A percentile compares a stretch with the other conserved stretches of the same genome.
Evolutionary conservation across 37 sponge, comb jelly and placozoan genomes (phyloP).

Genomic region (Petrosia ficiformis): DNA sequence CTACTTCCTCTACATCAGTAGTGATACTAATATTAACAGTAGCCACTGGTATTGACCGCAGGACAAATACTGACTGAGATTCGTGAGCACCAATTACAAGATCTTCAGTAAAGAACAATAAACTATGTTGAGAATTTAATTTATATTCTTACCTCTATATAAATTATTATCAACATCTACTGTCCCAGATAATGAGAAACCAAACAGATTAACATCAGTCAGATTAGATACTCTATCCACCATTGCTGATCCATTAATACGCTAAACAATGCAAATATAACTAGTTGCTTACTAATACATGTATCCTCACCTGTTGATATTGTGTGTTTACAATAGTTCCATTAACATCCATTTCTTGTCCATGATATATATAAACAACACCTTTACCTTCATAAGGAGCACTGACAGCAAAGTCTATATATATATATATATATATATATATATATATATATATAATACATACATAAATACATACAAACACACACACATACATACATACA

Average conservation of each 20-base stretch:
- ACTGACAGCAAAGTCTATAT: slow-evolving; percentile 59
- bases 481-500: too few species aligned
- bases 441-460: too few species aligned
- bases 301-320: background rate
- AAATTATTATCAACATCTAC: slow-evolving; percentile 64
- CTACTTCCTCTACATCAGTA: background rate
- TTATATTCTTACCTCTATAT: slow-evolving; percentile 42
- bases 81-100: slow-evolving; percentile 28
- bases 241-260: background rate
- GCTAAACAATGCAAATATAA: background rate
- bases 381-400: slow-evolving; percentile 58
- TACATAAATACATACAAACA: too few species aligned
- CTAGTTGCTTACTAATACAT: background rate
- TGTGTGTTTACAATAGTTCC: background rate
- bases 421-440: background rate
- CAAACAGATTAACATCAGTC: slow-evolving; percentile 19
- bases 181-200: slow-evolving; percentile 48
- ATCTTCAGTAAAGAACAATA: slow-evolving; percentile 1
- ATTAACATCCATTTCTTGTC: background rate
- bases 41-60: slow-evolving; percentile 8
- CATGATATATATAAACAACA: slow-evolving; percentile 63
- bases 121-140: background rate
- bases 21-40: background rate
- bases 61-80: slow-evolving; percentile 15
- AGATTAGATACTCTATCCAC: background rate